Evolutionary conservation across 2,113 vertebrate species (phyloP), one percentile per base, ranked within the genome.

Genomic region (Oncorhynchus tshawytscha): DNA sequence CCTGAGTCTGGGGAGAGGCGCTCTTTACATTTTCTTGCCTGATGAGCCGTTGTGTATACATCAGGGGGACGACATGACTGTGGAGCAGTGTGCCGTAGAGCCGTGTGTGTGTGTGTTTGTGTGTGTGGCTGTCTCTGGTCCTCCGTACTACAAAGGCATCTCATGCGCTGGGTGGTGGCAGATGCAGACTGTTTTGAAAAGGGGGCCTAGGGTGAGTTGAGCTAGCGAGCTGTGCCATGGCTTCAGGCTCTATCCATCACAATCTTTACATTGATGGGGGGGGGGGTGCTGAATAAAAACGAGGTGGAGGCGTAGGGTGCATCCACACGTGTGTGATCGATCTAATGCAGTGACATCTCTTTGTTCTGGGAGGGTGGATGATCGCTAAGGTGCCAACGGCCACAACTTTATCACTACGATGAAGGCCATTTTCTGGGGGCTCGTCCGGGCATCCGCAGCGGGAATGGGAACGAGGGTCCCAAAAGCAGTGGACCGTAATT

Each of bases 251-350:
- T 77, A 91, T 91, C 88, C 67, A 90, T 91, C 90, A 87, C 78
- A 77, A 78, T 87, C 80, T 88, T 81, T 77, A 83, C 87, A 82
- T 84, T 76, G 78, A 84, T 65, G 73, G 84, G 74, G 79, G 77
- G 25, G 27, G 71, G 60, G 31, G 71, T 25, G 79, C 78, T 70
- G 27, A 80, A 84, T 83, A 80, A 75, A 72, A 81, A 74, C 78
- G 79, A 72, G 45, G 83, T 75, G 76, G 75, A 68, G 76, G 73
- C 67, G 79, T 59, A 48, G 39, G 22, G 84, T 80, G 68, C 81
- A 84, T 87, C 82, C 85, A 81, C 87, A 86, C 83, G 81, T 77
- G 45, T 82, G 79, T 88, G 89, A 93, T 90, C 85, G 90, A 93
- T 92, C 88, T 85, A 86, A 85, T 85, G 81, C 75, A 59, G 66